These are phyloP conservation scores for Bujurquina vittata DNA, from an alignment of 2,113 vertebrate genomes.

Conservation along the genomic window DNA sequence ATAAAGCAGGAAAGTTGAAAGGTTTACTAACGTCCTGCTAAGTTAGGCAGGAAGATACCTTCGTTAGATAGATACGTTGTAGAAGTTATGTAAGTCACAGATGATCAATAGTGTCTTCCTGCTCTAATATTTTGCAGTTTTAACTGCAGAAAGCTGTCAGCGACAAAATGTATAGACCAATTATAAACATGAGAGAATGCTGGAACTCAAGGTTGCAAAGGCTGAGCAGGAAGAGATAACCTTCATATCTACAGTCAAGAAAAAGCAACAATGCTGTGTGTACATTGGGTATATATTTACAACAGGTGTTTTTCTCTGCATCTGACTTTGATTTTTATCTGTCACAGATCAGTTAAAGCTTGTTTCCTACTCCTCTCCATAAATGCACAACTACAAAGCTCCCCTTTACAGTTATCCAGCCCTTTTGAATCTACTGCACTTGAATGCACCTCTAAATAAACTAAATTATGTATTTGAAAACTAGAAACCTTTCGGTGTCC, in stretches of 20 bases:
- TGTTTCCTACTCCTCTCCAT: not conserved
- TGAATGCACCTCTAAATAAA: slow-evolving; percentile 1
- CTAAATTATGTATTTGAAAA: slow-evolving; percentile 37
- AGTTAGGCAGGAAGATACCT: no score
- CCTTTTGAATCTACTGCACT: not conserved
- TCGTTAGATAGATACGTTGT: not conserved
- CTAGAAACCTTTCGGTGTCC: slow-evolving; percentile 7
- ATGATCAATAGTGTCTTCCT: not conserved
- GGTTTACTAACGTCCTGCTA: not conserved
- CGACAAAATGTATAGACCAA: not conserved
- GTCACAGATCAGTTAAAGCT: not conserved
- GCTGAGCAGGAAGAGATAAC: not conserved
- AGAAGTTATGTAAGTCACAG: not conserved
- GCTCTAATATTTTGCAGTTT: not conserved
- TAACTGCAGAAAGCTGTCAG: not conserved
- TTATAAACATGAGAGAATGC: not conserved
- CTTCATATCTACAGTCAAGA: not conserved
- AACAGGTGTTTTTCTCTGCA: not conserved
- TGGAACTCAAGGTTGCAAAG: not conserved
- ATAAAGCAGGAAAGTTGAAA: not conserved
- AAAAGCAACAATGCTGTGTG: not conserved
- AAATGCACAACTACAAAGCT: not conserved
- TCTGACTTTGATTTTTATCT: not conserved
- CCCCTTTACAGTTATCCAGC: not conserved
- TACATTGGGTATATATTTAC: not conserved